phyloP scores from a whole-genome alignment of 2,113 vertebrate species.

The human region DNA sequence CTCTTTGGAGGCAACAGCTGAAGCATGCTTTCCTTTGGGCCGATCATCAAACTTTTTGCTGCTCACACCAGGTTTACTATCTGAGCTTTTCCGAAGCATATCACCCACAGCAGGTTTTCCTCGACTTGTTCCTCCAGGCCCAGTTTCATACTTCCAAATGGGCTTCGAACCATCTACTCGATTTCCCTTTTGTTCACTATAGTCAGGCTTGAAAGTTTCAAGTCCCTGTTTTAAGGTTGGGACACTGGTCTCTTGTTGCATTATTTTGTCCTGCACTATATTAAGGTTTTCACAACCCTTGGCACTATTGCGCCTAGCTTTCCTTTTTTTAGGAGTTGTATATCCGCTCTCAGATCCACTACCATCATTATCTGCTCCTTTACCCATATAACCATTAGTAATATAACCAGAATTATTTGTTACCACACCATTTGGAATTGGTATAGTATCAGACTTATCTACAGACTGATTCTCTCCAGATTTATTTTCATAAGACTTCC shows the following conservation, averaged over 20 bases:
- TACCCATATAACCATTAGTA: constrained; percentile 94
- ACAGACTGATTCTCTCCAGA: constrained; percentile 87
- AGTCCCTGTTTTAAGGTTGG: constrained; percentile 88
- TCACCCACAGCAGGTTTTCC: constrained; percentile 86
- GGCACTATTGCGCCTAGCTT: constrained; percentile 91
- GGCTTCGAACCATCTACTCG: constrained; percentile 86
- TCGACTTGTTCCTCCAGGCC: constrained; percentile 82
- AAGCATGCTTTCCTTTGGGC: constrained; percentile 92
- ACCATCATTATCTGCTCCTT: constrained; percentile 93
- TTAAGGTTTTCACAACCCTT: constrained; percentile 92
- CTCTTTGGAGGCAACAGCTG: constrained; percentile 91
- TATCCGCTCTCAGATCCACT: constrained; percentile 97
- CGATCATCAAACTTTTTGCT: constrained; percentile 95
- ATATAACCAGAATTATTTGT: constrained; percentile 89
- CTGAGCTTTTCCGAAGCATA: constrained; percentile 91
- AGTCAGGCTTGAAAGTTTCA: constrained; percentile 87
- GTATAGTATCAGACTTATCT: constrained; percentile 90
- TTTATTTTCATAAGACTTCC: constrained; percentile 91
- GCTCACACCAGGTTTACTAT: constrained; percentile 90
- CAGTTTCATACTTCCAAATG: constrained; percentile 89
- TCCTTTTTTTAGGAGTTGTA: constrained; percentile 95
- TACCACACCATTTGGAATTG: constrained; percentile 92
- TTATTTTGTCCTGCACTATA: constrained; percentile 91
- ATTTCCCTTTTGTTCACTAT: constrained; percentile 87
- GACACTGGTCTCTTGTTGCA: constrained; percentile 85